These are phyloP conservation scores for Geodia barretti DNA, from an alignment of 37 sponge, comb jelly and placozoan species.

Conservation along the genomic window DNA sequence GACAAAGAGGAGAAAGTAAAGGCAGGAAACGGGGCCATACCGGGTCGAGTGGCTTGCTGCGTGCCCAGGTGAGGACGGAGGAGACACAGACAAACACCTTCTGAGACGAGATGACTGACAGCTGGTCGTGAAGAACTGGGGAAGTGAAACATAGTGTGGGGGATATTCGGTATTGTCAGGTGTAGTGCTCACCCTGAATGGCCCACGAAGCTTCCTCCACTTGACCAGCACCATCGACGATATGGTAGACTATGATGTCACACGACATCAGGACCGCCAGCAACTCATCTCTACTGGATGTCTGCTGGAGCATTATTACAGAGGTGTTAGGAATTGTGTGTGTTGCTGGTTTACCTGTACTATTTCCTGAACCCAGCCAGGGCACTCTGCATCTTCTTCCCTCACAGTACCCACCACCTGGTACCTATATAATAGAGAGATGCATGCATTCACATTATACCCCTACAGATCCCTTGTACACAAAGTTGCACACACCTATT, in stretches of 20 bases:
- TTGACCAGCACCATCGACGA: conserved; percentile 38
- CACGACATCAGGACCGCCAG: conserved; percentile 66
- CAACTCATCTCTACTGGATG: conserved; percentile 44
- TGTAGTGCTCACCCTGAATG: conserved; percentile 61
- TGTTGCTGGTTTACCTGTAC: conserved; percentile 15
- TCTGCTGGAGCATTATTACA: conserved; percentile 21
- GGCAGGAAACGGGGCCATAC: conserved; percentile 59
- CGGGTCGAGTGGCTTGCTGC: conserved; percentile 90
- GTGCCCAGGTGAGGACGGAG: conserved; percentile 90
- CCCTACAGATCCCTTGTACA: too few species aligned
- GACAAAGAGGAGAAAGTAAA: too few species aligned
- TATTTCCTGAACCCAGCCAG: conserved; percentile 69
- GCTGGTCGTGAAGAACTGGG: conserved; percentile 82
- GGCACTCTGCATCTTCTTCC: conserved; percentile 43
- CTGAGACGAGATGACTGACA: conserved; percentile 60
- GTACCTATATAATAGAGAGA: conserved; percentile 28
- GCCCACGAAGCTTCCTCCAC: conserved; percentile 82
- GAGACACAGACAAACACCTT: conserved; percentile 95
- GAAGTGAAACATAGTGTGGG: neutral
- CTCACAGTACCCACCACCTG: conserved; percentile 83
- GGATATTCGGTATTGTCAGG: neutral
- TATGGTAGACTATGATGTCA: conserved; percentile 91
- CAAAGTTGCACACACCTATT: too few species aligned
- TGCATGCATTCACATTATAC: too few species aligned
- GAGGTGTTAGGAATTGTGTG: neutral